These are phyloP conservation scores for Colaptes auratus DNA, from an alignment of 2,113 vertebrate species.

Conservation along the genomic window DNA sequence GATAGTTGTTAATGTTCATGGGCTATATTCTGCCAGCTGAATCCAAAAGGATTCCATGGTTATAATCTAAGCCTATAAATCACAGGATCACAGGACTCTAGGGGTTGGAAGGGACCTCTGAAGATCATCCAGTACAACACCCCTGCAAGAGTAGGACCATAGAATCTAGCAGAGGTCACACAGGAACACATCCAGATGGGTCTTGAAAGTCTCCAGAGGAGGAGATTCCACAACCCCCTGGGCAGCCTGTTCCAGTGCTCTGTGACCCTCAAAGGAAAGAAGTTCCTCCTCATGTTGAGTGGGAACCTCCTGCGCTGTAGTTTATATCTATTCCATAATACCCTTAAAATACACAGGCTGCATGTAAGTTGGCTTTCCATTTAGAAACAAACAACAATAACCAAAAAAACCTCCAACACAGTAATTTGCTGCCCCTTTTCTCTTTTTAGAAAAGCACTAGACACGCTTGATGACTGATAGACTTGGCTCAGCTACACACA, in stretches of 20 bases:
- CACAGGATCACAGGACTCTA: too few relatives aligned
- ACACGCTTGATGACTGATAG: not conserved
- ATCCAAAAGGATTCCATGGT: not conserved
- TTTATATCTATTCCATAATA: not conserved
- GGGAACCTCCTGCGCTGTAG: too few relatives aligned
- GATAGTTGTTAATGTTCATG: not conserved
- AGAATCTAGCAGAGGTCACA: too few relatives aligned
- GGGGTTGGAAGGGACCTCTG: too few relatives aligned
- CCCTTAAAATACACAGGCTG: not conserved
- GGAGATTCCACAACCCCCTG: too few relatives aligned
- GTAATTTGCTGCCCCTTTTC: not conserved
- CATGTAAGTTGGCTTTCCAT: not conserved
- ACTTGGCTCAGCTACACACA: slow-evolving; percentile 18
- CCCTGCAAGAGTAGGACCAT: too few relatives aligned
- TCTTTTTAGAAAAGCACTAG: slow-evolving; percentile 21
- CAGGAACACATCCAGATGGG: too few relatives aligned
- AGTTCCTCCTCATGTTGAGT: too few relatives aligned
- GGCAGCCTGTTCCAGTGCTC: too few relatives aligned
- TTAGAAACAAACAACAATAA: not conserved
- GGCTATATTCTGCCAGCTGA: not conserved
- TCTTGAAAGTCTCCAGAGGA: too few relatives aligned
- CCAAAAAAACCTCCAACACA: not conserved
- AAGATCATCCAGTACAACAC: too few relatives aligned
- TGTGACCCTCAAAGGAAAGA: too few relatives aligned
- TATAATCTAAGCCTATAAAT: not conserved